Percentiles rank a stretch among this genome's conserved stretches.
Conservation (phyloP, 2,797 vertebrate species). For the Danio tinwini region DNA sequence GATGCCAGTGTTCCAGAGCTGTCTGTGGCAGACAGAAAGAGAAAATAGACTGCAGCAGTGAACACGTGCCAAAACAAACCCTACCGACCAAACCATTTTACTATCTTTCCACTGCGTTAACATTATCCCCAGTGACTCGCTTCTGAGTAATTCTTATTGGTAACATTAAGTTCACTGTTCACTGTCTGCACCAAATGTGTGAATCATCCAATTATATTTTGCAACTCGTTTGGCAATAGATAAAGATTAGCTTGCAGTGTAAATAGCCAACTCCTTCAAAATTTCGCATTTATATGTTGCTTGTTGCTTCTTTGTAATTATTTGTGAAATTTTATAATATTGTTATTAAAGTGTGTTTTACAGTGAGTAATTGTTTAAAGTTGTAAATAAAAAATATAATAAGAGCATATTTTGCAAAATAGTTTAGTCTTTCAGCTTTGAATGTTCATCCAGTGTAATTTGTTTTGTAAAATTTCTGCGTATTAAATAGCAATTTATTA, state of each 20-base stretch:
- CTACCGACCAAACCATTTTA: slow-evolving; percentile 4
- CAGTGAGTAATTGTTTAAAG: no score
- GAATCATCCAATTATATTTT: not conserved
- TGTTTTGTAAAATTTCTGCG: no score
- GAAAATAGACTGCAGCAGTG: not conserved
- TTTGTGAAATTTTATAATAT: no score
- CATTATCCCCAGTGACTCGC: not conserved
- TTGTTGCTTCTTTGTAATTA: no score
- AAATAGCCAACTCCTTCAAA: no score
- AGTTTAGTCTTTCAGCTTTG: no score
- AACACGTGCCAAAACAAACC: not conserved
- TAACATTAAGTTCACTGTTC: not conserved
- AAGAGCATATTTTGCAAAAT: no score
- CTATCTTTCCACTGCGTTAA: not conserved
- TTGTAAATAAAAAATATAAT: no score
- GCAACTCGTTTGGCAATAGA: not conserved
- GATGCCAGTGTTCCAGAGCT: slow-evolving; percentile 42
- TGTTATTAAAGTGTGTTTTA: no score
- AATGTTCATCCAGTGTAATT: no score
- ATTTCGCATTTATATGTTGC: no score
- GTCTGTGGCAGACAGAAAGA: slow-evolving; percentile 28
- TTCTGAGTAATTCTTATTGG: slow-evolving; percentile 1
- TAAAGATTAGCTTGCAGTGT: not conserved
- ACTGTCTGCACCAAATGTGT: not conserved
- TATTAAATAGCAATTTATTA: no score